Base-by-base conservation (phyloP, 2,888 invertebrate genomes). In the Petrolisthes cinctipes region DNA sequence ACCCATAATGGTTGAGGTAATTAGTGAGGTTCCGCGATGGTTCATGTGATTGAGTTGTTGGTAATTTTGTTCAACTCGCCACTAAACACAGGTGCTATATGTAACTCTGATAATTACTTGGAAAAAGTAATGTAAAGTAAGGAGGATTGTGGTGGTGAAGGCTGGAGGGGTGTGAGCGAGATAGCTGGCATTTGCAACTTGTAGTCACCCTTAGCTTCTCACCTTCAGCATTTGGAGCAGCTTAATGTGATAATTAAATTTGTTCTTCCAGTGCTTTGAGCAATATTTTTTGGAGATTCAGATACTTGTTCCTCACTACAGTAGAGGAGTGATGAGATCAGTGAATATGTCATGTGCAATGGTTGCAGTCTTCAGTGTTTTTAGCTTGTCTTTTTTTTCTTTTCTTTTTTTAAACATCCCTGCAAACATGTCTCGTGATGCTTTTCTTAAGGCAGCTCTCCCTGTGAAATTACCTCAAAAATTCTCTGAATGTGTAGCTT, bases 201-300 rank as follows among this genome's bases (percentile, higher is more conserved):
- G 57, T 86, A 75, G 82, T 82, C 75, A 82, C 71, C 86, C 82
- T 86, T 75, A 86, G 75, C 81, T 86, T 53, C 79, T 54, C 68
- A 66, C 73, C 54, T 73, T 86, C 82, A 82, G 51, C 75, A 75
- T 73, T 20, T 86, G 75, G 82, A 86, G 82, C 82, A 87, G 86
- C 86, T 87, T 87, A 83, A 86, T 86, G 86, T 86, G 86, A 87
- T 87, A 87, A 54, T 78, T 82, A 75, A 75, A 80, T 83, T 83
- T 87, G 86, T 83, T 87, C 86, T 87, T 87, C 86, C 86, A 87
- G 79, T 86, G 86, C 82, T 86, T 86, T 86, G 86, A 82, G 54
- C 82, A 76, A 73, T 82, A 82, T 83, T 86, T 86, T 37, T 37
- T 37, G 37, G 37, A 37, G 37, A 37, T 37, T 37, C 37, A 37